Evolutionary conservation across 2,113 vertebrate species (phyloP), one percentile per base, ranked within the genome.

Genomic region (Cacatua alba): DNA sequence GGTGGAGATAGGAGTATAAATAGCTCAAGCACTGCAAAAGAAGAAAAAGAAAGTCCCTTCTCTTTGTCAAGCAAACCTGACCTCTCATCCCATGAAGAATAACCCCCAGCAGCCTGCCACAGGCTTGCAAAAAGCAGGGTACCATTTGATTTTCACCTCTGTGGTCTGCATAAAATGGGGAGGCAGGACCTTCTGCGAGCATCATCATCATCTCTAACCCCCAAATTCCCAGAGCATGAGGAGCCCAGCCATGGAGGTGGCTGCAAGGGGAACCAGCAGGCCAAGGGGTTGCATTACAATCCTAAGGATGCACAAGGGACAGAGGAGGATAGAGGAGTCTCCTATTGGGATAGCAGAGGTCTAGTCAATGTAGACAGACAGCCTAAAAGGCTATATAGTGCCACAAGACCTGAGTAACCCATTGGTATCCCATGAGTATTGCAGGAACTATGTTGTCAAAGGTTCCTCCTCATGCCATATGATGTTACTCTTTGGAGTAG

Each of bases 1-100:
- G 77, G 80, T 76, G 48, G 77, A 86, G 51, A 95, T 76, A 75
- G 62, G 65, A 92, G 60, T 64, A 88, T 86, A 96, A 96, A 95
- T 97, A 96, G 48, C 85, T 90, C 3, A 0, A 77, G 88, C 71
- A 35, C 79, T 70, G 48, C 3, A 19, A 49, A 49, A 67, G 76
- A 2, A 17, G 24, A 69, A 70, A 33, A 37, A 71, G 39, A 53
- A 82, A 91, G 91, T 16, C 80, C 71, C 85, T 78, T 93, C 88
- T 37, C 68, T 88, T 95, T 90, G 64, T 93, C n/a, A 25, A 55
- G 52, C 52, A 82, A 44, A 72, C 62, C 9, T 74, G 91, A 96
- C 94, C 95, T 96, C 88, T 96, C 33, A 23, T 93, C 90, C 88
- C 71, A 75, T 0, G 0, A 96, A 96, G 92, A 92, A 95, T 62